Evolutionary conservation across 2,113 vertebrate genomes (phyloP).

Genomic region (Apteryx owenii): DNA sequence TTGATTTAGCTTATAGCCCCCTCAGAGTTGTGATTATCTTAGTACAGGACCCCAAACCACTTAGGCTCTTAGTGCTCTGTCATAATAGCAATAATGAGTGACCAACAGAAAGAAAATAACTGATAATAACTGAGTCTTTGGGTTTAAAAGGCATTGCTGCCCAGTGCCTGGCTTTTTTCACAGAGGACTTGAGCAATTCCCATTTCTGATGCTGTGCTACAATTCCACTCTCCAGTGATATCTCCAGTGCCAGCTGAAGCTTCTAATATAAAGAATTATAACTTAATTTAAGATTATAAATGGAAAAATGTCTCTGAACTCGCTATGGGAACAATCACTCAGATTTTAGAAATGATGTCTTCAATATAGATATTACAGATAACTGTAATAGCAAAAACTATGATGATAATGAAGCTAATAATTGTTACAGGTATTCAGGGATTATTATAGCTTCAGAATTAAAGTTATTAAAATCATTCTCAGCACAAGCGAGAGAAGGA

Average conservation of each 20-base stretch:
- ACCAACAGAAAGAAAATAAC: background rate
- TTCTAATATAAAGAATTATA: background rate
- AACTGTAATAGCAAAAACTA: background rate
- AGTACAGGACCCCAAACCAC: background rate
- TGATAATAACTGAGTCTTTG: background rate
- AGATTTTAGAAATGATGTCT: background rate
- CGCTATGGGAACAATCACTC: background rate
- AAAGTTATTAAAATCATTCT: constrained; percentile 17
- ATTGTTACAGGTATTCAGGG: background rate
- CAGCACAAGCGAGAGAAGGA: background rate
- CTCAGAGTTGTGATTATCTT: background rate
- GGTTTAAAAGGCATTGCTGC: background rate
- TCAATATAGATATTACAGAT: background rate
- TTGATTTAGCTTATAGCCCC: background rate
- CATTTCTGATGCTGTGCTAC: background rate
- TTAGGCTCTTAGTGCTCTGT: accelerated
- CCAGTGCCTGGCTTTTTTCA: accelerated
- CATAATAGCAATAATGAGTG: accelerated
- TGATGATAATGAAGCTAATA: background rate
- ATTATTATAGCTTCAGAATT: constrained; percentile 10
- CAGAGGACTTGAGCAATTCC: background rate
- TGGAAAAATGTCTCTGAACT: background rate
- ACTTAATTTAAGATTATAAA: background rate
- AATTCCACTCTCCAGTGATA: background rate
- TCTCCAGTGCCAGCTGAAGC: background rate